Evolutionary conservation across 2,888 invertebrate genomes (phyloP), one percentile per base, ranked within the genome.

Genomic region (Tinea trinotella): DNA sequence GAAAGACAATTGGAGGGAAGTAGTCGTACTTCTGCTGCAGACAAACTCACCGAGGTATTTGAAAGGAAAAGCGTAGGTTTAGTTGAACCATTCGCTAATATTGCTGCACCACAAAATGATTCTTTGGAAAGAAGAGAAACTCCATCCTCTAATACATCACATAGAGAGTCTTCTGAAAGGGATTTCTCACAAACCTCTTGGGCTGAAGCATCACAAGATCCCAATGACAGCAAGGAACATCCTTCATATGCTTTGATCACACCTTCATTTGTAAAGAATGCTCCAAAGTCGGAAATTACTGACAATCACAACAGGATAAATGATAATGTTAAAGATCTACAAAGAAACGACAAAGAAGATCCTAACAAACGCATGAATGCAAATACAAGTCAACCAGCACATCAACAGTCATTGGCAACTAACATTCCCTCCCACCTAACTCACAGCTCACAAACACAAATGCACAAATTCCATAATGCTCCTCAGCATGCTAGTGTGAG

Each of bases 91-190:
- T 75, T 81, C 59, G 67, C 66, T 35, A 59, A 70, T 7, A 59
- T 69, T 7, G 61, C 66, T n/a, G 62, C 78, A 64, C 68, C 72
- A 65, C 67, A 70, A 65, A 59, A 64, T 53, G 69, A 62, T 73
- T 87, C 19, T 78, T 87, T 57, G 64, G 90, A 66, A 83, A 88
- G 67, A 81, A 88, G 57, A 70, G 88, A 61, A 67, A 74, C 53
- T 75, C 81, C 83, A 7, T 69, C 74, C 5, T 76, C 83, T 1
- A 76, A 70, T 62, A 55, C 64, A 56, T 66, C 74, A n/a, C 76
- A 74, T 57, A 70, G 83, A 56, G 89, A 88, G 61, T 85, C 86
- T 3, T 62, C 68, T 53, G 87, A 85, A 65, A 88, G 74, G 68
- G 81, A 82, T 64, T 76, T 71, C 57, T 68, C 72, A 10, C 78